Conservation (phyloP, 92 coral and sea anemone genomes). For the Porites rus region DNA sequence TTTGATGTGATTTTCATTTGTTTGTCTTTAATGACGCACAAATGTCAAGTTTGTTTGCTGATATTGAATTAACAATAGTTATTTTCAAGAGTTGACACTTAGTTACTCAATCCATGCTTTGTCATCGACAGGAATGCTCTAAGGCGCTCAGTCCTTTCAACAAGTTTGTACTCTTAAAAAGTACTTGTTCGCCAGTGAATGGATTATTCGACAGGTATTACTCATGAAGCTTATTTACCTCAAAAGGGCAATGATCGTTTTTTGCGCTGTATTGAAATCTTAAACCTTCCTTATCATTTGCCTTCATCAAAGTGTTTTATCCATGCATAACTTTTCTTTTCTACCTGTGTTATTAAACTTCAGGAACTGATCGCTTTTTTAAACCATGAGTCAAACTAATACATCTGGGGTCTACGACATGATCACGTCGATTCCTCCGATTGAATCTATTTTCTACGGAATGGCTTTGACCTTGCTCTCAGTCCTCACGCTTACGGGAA, state of each 20-base stretch:
- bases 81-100: neutral
- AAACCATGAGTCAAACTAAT: conserved; percentile 20
- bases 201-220: neutral
- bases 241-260: neutral
- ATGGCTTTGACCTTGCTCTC: conserved; percentile 52
- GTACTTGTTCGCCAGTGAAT: neutral
- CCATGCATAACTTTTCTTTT: conserved; percentile 1
- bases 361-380: neutral
- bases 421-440: conserved; percentile 37
- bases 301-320: neutral
- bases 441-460: conserved; percentile 63
- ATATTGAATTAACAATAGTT: conserved; percentile 18
- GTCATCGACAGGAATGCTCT: conserved; percentile 8
- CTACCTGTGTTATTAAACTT: neutral
- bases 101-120: neutral
- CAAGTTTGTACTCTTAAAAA: conserved; percentile 8
- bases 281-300: too few relatives aligned
- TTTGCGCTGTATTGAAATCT: too few relatives aligned
- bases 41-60: conserved; percentile 25
- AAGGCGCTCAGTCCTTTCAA: conserved; percentile 5
- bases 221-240: neutral
- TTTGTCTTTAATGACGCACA: conserved; percentile 5
- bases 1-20: neutral
- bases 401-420: neutral
- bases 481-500: conserved; percentile 74